Conservation (phyloP, 2,113 vertebrate species). For the Dissostichus mawsoni region DNA sequence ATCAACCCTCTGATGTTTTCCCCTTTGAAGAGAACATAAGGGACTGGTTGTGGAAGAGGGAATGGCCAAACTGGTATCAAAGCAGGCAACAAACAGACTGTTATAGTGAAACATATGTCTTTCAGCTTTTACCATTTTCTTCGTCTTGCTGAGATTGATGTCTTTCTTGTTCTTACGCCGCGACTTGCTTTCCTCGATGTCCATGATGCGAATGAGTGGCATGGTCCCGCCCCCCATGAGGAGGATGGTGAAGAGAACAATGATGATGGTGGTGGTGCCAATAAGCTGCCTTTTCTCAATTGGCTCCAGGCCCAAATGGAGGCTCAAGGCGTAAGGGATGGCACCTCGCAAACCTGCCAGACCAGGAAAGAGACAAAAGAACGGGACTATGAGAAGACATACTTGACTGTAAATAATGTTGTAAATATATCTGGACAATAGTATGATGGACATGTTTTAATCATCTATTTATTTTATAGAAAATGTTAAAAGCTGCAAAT, state of each 20-base stretch:
- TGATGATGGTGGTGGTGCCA: slow-evolving; percentile 97
- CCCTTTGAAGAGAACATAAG: slow-evolving; percentile 11
- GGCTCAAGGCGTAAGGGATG: slow-evolving; percentile 96
- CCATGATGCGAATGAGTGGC: slow-evolving; percentile 95
- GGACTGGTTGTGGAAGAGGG: slow-evolving; percentile 38
- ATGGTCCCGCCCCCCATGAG: slow-evolving; percentile 95
- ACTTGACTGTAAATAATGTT: background rate
- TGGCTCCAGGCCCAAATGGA: slow-evolving; percentile 95
- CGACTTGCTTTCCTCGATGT: slow-evolving; percentile 93
- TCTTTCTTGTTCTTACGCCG: slow-evolving; percentile 93
- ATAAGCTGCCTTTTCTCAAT: slow-evolving; percentile 97
- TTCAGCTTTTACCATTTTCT: slow-evolving; percentile 92
- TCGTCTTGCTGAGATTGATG: slow-evolving; percentile 96
- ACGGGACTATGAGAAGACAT: background rate
- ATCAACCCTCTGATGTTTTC: slow-evolving; percentile 52
- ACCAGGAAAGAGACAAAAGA: background rate
- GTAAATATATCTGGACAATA: background rate
- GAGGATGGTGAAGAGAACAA: slow-evolving; percentile 96
- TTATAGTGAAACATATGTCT: background rate
- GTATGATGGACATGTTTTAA: background rate
- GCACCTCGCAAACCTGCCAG: slow-evolving; percentile 92
- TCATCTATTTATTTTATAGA: background rate
- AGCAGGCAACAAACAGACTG: background rate
- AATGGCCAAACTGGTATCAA: slow-evolving; percentile 1
- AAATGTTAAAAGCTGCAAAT: background rate